These are phyloP conservation scores for Channa maculata DNA, from an alignment of 2,113 vertebrate genomes.

Conservation along the genomic window DNA sequence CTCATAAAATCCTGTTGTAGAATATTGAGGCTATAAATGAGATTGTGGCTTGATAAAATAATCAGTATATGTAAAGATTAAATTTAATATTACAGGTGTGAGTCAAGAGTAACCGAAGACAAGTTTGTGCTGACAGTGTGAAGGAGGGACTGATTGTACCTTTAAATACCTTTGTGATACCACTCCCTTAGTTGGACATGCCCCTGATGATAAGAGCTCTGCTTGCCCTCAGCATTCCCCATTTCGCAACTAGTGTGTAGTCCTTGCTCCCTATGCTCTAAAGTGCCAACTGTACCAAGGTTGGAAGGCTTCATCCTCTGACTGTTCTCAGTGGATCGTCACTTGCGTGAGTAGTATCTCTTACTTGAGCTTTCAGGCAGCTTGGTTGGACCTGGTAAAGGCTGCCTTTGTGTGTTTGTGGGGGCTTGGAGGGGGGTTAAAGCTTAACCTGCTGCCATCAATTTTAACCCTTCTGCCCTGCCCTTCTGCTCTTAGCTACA, in stretches of 20 bases:
- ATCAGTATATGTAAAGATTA: neutral
- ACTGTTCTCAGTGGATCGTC: constrained; percentile 26
- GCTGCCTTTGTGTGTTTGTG: too few species aligned
- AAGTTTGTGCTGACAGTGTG: constrained; percentile 23
- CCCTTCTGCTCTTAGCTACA: constrained; percentile 24
- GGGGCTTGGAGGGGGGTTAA: constrained; percentile 4
- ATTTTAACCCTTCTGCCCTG: constrained; percentile 49
- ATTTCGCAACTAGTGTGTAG: constrained; percentile 25
- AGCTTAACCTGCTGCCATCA: constrained; percentile 39
- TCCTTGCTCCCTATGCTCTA: neutral
- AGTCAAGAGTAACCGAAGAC: constrained; percentile 32
- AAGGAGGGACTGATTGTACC: constrained; percentile 59
- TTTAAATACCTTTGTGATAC: constrained; percentile 56
- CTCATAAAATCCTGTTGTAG: neutral
- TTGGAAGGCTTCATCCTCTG: constrained; percentile 18
- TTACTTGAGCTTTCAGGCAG: constrained; percentile 41
- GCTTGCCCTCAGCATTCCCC: constrained; percentile 29
- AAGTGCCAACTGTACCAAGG: constrained; percentile 5
- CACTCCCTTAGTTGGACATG: constrained; percentile 66
- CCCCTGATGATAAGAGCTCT: constrained; percentile 57
- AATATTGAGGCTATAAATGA: too few species aligned
- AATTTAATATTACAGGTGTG: constrained; percentile 17
- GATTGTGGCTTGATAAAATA: too few species aligned
- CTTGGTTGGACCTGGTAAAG: constrained; percentile 15
- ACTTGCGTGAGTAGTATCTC: constrained; percentile 65